Evolutionary conservation across 37 sponge, comb jelly and placozoan genomes (phyloP).

Genomic region (Beroe forskalii): DNA sequence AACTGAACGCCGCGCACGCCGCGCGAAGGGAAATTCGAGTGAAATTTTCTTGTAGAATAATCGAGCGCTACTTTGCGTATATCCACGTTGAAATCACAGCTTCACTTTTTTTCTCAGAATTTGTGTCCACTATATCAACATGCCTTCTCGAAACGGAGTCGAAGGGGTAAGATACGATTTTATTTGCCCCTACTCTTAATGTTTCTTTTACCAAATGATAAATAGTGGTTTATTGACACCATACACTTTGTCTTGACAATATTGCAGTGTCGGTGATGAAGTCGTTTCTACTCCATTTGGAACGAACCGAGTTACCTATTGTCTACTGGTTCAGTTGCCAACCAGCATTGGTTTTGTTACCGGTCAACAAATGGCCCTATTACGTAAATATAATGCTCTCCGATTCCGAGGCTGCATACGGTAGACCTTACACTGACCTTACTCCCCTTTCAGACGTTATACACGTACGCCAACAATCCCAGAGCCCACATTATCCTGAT

Average conservation of each 20-base stretch:
- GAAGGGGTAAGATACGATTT: constrained; percentile 30
- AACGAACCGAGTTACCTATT: no score
- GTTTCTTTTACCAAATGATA: neutral
- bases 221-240: no score
- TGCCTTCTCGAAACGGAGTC: constrained; percentile 30
- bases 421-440: neutral
- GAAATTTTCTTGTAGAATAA: neutral
- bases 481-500: constrained; percentile 55
- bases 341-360: no score
- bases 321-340: no score
- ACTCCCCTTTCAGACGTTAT: constrained; percentile 26
- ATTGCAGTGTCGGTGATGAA: neutral
- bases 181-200: neutral
- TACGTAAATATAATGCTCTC: no score
- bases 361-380: no score
- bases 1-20: neutral
- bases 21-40: no score
- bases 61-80: constrained; percentile 8
- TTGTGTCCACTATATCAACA: neutral
- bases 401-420: no score
- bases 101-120: neutral
- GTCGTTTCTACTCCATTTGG: neutral
- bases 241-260: neutral
- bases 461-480: constrained; percentile 50
- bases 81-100: neutral